phyloP scores from a whole-genome alignment of 2,113 vertebrate species.

The Oncorhynchus masou region DNA sequence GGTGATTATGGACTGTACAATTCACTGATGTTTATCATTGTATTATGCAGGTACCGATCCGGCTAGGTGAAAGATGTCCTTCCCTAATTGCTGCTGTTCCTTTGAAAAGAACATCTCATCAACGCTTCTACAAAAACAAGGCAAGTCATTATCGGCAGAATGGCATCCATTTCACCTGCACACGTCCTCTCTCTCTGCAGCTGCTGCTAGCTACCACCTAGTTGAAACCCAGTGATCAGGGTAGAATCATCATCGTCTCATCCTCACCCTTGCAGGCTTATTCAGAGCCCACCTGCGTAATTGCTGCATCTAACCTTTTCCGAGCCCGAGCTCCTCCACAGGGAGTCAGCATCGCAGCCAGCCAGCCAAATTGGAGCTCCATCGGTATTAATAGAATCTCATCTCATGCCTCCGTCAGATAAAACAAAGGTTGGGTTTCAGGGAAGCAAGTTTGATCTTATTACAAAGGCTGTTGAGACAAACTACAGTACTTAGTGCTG shows the following conservation, averaged over 20 bases:
- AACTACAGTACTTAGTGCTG: constrained; percentile 23
- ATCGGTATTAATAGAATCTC: constrained; percentile 78
- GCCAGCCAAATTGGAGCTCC: constrained; percentile 55
- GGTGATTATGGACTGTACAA: no score
- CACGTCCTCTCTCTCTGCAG: constrained; percentile 17
- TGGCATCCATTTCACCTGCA: constrained; percentile 49
- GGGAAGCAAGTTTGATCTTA: constrained; percentile 70
- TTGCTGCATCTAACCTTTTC: constrained; percentile 81
- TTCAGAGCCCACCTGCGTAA: constrained; percentile 77
- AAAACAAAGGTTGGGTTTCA: constrained; percentile 79
- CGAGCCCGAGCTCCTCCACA: constrained; percentile 60
- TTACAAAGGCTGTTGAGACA: constrained; percentile 66
- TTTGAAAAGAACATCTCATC: constrained; percentile 54
- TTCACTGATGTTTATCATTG: no score
- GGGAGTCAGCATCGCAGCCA: constrained; percentile 65
- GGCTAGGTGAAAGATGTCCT: constrained; percentile 46
- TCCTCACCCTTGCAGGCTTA: constrained; percentile 53
- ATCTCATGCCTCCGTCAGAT: constrained; percentile 73
- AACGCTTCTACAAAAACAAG: constrained; percentile 62
- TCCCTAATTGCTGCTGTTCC: constrained; percentile 60
- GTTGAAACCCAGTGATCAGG: constrained; percentile 68
- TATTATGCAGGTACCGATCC: no score
- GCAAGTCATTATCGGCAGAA: constrained; percentile 68
- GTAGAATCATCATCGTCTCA: constrained; percentile 64
- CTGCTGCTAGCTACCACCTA: constrained; percentile 71